Conservation (phyloP, 2,888 invertebrate genomes). For the Oxyscelio sp. region DNA sequence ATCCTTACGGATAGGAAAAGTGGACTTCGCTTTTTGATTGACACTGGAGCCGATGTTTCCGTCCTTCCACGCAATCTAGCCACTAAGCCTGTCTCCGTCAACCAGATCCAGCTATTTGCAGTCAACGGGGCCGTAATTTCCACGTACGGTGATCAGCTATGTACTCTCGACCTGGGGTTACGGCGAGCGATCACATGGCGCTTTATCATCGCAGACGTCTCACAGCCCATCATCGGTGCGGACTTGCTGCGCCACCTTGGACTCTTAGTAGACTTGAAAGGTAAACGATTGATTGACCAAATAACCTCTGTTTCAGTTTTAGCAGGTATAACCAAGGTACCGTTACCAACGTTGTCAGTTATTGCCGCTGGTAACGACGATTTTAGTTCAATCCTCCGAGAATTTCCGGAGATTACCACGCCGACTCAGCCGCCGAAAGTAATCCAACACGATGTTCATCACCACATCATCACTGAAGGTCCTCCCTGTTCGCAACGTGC, state of each 20-base stretch:
- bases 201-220: conserved; percentile 6
- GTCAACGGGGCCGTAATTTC: not conserved
- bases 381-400: too few relatives aligned
- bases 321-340: too few relatives aligned
- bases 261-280: not conserved
- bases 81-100: not conserved
- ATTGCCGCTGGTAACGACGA: too few relatives aligned
- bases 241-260: conserved; percentile 7
- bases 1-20: not conserved
- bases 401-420: too few relatives aligned
- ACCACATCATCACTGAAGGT: too few relatives aligned
- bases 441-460: too few relatives aligned
- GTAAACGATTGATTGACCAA: not conserved
- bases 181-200: conserved; percentile 1
- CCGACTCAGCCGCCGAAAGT: too few relatives aligned
- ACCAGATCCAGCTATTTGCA: conserved; percentile 18
- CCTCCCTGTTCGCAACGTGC: too few relatives aligned
- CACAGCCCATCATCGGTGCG: not conserved
- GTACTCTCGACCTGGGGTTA: conserved; percentile 15
- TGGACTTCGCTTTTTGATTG: conserved; percentile 60
- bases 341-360: too few relatives aligned
- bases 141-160: conserved; percentile 3
- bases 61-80: too few relatives aligned
- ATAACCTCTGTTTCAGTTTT: too few relatives aligned
- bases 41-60: conserved; percentile 58